Base-by-base conservation (phyloP, 2,797 vertebrate species). In the Anomalospiza imberbis region DNA sequence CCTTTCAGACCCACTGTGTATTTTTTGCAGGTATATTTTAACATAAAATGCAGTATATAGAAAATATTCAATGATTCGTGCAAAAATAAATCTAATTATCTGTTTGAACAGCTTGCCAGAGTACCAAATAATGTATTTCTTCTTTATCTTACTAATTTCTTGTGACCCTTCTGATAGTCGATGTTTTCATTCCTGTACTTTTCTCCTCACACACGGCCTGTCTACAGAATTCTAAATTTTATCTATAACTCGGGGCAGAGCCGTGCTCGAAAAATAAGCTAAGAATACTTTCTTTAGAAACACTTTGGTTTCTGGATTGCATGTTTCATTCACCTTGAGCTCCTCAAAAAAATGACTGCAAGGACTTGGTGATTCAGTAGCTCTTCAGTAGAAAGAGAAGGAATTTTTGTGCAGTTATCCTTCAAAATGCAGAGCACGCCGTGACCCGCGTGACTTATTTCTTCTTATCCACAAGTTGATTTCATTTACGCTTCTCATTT, bases 371-470 rank as follows among this genome's bases (percentile, higher is more conserved):
- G 66, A 34, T 85, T 51, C 71, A 45, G 20, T 68, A 54, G 48
- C 24, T 42, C 36, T 40, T 38, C 26, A 61, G 42, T 18, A 78
- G 66, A 40, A 66, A n/a, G 26, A 34, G 53, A 47, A 60, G 32
- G 34, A 62, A 73, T 62, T 51, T 51, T 45, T 51, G 7, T 40
- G 55, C 68, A 47, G 22, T 67, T 84, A 15, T 13, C 42, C 45
- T 45, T 48, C 38, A 55, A 36, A 77, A 58, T 6, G 55, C 72
- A 81, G 87, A 61, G 45, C 40, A 3, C 12, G 5, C 24, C 22
- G 0, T 34, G 63, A 38, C 40, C 42, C 5, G 0, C 2, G 2
- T 32, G 70, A 20, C 18, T 85, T 65, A 40, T 17, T 77, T 57
- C 60, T 76, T n/a, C 36, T 47, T 71, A 24, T 14, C 44, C 45